Evolutionary conservation across 2,797 vertebrate genomes (phyloP).

Genomic region (Zenarchopterus dispar): DNA sequence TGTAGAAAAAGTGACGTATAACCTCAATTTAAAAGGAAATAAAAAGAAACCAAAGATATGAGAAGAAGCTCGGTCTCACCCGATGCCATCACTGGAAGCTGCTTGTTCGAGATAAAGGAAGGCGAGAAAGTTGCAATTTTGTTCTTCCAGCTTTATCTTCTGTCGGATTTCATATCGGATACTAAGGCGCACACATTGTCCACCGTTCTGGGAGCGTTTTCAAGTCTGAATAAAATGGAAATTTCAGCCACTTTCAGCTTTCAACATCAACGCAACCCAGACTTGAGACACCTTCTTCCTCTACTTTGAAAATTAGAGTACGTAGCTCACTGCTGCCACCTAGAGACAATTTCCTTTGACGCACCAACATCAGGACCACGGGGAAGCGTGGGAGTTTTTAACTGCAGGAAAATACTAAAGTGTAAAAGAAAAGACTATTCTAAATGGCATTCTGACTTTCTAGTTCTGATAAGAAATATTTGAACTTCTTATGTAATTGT

Average conservation of each 20-base stretch:
- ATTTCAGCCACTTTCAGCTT: too few species aligned
- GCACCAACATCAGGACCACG: too few species aligned
- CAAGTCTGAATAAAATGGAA: not conserved
- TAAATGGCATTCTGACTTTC: too few species aligned
- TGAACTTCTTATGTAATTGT: too few species aligned
- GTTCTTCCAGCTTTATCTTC: conserved; percentile 20
- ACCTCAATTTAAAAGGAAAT: not conserved
- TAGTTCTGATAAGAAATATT: too few species aligned
- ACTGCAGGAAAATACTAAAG: too few species aligned
- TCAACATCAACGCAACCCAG: too few species aligned
- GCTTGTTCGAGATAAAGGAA: not conserved
- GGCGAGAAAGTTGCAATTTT: not conserved
- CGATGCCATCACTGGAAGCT: conserved; percentile 57
- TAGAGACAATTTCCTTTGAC: not conserved
- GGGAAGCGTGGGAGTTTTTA: too few species aligned
- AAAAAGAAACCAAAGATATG: not conserved
- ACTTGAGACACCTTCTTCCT: conserved; percentile 12
- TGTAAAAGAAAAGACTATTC: too few species aligned
- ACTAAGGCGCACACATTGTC: not conserved
- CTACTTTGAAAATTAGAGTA: not conserved
- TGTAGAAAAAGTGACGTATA: too few species aligned
- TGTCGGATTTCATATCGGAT: conserved; percentile 14
- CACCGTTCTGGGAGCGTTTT: fast-evolving
- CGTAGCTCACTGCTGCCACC: conserved; percentile 23
- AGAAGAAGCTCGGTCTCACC: conserved; percentile 34